Percentiles rank a stretch among this genome's conserved stretches.
phyloP scores from a whole-genome alignment of 2,888 invertebrate species.

The Girardia tigrina region DNA sequence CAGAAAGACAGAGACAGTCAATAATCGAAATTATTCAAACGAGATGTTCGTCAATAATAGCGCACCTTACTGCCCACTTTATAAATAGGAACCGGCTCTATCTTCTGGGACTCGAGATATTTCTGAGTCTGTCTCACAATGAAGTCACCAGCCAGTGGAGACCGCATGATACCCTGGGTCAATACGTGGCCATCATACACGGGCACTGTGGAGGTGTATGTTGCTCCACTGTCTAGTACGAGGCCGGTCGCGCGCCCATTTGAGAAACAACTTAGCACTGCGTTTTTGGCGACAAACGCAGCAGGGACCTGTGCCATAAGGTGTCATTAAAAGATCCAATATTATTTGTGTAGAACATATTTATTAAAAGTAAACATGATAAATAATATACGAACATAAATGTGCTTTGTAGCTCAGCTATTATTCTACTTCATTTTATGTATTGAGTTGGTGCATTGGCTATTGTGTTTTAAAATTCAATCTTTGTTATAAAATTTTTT shows the following conservation, averaged over 20 bases:
- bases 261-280: slow-evolving; percentile 75
- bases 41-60: too few relatives aligned
- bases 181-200: slow-evolving; percentile 90
- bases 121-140: slow-evolving; percentile 63
- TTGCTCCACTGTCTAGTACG: slow-evolving; percentile 88
- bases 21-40: too few relatives aligned
- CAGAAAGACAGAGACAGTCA: too few relatives aligned
- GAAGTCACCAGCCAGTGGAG: slow-evolving; percentile 88
- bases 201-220: slow-evolving; percentile 91
- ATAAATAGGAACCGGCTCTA: slow-evolving; percentile 66
- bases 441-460: too few relatives aligned
- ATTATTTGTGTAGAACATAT: too few relatives aligned
- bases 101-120: slow-evolving; percentile 58
- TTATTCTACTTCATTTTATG: too few relatives aligned
- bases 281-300: slow-evolving; percentile 90
- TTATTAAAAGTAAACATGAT: too few relatives aligned
- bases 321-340: too few relatives aligned
- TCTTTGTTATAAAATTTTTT: too few relatives aligned
- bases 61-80: slow-evolving; percentile 59
- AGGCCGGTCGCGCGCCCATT: slow-evolving; percentile 73
- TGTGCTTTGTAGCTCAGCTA: too few relatives aligned
- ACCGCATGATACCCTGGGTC: slow-evolving; percentile 73
- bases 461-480: too few relatives aligned
- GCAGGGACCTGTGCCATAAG: slow-evolving; percentile 68
- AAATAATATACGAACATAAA: too few relatives aligned